Conservation (phyloP, 2,797 vertebrate species). For the Limosa lapponica region DNA sequence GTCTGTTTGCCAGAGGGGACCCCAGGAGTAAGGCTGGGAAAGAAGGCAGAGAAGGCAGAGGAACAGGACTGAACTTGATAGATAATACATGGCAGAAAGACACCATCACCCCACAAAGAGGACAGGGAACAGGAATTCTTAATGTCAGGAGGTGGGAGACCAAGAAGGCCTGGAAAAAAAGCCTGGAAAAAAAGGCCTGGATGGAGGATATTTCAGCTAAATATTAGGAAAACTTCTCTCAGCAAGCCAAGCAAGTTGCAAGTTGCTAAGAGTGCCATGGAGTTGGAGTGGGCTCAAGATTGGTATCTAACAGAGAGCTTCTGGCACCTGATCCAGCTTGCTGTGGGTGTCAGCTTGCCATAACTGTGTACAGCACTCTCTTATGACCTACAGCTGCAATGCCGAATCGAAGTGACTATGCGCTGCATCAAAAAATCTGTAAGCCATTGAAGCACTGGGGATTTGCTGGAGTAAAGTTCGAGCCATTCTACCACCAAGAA, state of each 20-base stretch:
- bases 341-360: neutral
- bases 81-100: neutral
- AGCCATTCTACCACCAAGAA: neutral
- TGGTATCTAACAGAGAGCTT: neutral
- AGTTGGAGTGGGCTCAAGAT: fast-evolving
- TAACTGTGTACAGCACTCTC: neutral
- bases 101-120: neutral
- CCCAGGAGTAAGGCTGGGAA: neutral
- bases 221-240: neutral
- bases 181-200: too few species aligned
- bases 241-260: neutral
- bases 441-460: neutral
- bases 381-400: neutral
- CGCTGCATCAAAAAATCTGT: neutral
- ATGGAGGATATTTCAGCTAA: neutral
- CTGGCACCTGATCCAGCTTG: neutral
- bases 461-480: neutral
- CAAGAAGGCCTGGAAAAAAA: neutral
- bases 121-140: neutral
- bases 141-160: neutral
- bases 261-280: neutral
- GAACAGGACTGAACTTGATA: neutral
- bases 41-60: neutral
- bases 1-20: neutral
- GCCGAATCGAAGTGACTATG: neutral